Conservation (phyloP, 1,140 invertebrate species). For the Bursaphelenchus mucronatus region DNA sequence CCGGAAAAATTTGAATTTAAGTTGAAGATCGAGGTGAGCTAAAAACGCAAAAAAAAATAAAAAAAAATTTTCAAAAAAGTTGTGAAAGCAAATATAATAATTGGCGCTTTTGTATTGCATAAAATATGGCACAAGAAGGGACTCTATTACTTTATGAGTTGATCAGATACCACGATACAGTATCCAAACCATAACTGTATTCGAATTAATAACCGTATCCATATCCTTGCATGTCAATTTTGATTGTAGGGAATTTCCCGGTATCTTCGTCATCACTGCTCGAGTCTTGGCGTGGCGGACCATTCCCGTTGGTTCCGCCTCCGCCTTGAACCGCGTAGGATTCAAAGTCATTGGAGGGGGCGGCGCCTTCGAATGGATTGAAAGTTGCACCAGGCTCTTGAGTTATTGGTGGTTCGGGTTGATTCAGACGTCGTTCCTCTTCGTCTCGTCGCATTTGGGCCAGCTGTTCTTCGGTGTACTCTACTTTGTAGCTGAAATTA, state of each 20-base stretch:
- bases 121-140: no score
- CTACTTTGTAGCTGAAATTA: conserved; percentile 40
- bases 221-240: conserved; percentile 60
- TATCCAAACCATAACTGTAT: no score
- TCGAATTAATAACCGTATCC: conserved; percentile 56
- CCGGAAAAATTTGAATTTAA: no score
- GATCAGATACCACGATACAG: no score
- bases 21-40: no score
- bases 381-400: neutral
- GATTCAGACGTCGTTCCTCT: neutral
- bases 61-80: no score
- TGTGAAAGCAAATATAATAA: no score
- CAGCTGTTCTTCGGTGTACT: neutral
- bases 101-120: no score
- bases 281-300: conserved; percentile 27
- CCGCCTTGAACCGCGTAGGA: conserved; percentile 11
- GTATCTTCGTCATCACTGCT: conserved; percentile 57
- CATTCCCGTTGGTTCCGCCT: conserved; percentile 33
- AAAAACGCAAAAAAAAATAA: no score
- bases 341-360: conserved; percentile 6
- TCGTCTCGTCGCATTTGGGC: conserved; percentile 26
- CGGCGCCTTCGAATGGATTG: neutral
- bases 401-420: neutral
- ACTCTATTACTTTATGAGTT: no score
- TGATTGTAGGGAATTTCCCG: conserved; percentile 49